Percentiles rank a stretch among this genome's conserved stretches.
Conservation (phyloP, 2,797 vertebrate genomes). For the Moxostoma hubbsi region DNA sequence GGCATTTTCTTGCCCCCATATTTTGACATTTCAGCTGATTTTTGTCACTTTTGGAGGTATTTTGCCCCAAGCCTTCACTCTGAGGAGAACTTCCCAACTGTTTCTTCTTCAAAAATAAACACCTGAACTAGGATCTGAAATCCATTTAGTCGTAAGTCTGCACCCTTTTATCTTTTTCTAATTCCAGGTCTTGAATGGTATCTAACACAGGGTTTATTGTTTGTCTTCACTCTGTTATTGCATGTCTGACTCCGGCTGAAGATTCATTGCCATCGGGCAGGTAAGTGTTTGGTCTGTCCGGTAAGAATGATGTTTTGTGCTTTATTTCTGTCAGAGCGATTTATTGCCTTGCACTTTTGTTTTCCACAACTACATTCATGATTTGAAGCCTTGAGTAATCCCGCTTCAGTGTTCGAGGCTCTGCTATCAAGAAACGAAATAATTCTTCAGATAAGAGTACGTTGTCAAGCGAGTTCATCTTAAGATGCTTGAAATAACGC, state of each 20-base stretch:
- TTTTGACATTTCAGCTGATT: no score
- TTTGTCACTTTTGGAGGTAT: no score
- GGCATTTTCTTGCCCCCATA: no score
- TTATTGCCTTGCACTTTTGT: not conserved
- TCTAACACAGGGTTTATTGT: conserved; percentile 6
- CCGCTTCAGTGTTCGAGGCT: not conserved
- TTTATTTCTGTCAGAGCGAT: no score
- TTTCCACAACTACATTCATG: not conserved
- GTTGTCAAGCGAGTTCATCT: not conserved
- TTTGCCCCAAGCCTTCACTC: no score
- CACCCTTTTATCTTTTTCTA: not conserved
- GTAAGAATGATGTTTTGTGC: not conserved
- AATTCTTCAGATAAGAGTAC: conserved; percentile 18
- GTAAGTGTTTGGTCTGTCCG: not conserved
- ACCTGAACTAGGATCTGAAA: not conserved
- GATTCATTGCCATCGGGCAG: not conserved
- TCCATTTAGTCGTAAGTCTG: not conserved
- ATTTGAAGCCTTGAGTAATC: not conserved
- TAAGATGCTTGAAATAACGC: not conserved
- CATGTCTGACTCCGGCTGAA: not conserved
- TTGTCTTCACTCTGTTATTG: not conserved
- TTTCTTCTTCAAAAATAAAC: no score
- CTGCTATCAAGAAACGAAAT: conserved; percentile 16
- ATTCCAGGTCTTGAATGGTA: not conserved
- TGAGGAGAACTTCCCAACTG: no score